These are phyloP conservation scores for Callospermophilus lateralis DNA, from an alignment of 2,113 vertebrate species.

Conservation along the genomic window DNA sequence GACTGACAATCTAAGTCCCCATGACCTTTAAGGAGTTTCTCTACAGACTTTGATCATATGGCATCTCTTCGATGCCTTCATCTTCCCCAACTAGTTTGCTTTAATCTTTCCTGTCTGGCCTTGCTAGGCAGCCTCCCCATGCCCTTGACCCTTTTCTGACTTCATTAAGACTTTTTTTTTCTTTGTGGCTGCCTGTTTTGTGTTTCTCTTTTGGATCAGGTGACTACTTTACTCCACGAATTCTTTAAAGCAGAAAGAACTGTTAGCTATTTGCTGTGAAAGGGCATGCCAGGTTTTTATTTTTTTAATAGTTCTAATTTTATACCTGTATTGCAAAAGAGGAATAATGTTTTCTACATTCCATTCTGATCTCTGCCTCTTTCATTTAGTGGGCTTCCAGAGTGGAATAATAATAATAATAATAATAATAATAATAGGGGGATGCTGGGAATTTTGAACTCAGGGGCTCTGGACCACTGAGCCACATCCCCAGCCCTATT, in stretches of 20 bases:
- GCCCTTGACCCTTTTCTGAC: slow-evolving; percentile 22
- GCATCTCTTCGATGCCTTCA: slow-evolving; percentile 54
- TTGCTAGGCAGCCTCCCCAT: not conserved
- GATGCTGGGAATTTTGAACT: no score
- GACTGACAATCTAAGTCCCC: slow-evolving; percentile 1
- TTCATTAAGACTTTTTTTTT: slow-evolving; percentile 55
- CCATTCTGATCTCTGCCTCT: slow-evolving; percentile 5
- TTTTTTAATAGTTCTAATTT: slow-evolving; percentile 3
- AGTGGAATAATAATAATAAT: not conserved
- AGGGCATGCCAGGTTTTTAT: not conserved
- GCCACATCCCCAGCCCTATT: no score
- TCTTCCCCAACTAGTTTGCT: slow-evolving; percentile 31
- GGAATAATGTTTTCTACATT: slow-evolving; percentile 12
- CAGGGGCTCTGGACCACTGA: no score
- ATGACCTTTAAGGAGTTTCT: slow-evolving; percentile 50
- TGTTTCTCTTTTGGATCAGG: slow-evolving; percentile 52
- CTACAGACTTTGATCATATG: slow-evolving; percentile 53
- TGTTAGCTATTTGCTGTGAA: slow-evolving; percentile 26
- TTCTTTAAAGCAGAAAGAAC: slow-evolving; percentile 44
- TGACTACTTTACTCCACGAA: slow-evolving; percentile 36
- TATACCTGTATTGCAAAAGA: slow-evolving; percentile 42
- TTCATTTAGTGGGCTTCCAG: not conserved
- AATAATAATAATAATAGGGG: no score
- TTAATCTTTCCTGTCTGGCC: slow-evolving; percentile 55
- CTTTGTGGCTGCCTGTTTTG: slow-evolving; percentile 59